These are phyloP conservation scores for Scaeva pyrastri DNA, from an alignment of 2,888 invertebrate species.

Conservation along the genomic window DNA sequence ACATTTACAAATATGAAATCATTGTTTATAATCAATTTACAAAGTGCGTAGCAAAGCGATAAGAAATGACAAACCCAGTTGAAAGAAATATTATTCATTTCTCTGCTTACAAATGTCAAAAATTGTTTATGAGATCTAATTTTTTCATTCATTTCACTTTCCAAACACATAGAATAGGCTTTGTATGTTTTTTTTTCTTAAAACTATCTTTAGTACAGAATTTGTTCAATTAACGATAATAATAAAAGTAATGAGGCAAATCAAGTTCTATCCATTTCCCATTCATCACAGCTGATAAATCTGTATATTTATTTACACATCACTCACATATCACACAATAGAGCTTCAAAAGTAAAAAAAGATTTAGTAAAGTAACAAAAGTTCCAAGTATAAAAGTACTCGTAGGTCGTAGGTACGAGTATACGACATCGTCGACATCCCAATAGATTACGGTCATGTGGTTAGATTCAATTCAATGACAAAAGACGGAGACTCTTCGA, in stretches of 20 bases:
- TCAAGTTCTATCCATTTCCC: constrained; percentile 6
- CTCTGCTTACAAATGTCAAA: background rate
- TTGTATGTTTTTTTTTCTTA: background rate
- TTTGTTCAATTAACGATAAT: constrained; percentile 3
- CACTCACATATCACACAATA: background rate
- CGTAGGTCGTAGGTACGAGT: no score
- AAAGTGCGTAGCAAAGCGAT: no score
- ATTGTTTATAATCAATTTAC: no score
- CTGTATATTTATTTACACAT: constrained; percentile 13
- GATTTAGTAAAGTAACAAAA: constrained; percentile 41
- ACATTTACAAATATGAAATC: no score
- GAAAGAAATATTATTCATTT: no score
- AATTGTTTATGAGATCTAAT: background rate
- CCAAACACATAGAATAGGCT: no score
- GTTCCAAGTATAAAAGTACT: background rate
- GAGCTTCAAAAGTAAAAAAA: background rate
- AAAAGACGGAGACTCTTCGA: constrained; percentile 45
- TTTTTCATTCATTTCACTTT: background rate
- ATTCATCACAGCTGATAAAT: constrained; percentile 8
- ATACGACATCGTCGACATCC: no score
- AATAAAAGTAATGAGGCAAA: constrained; percentile 8
- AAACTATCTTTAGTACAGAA: background rate
- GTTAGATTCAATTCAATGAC: constrained; percentile 53
- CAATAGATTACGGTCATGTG: constrained; percentile 55
- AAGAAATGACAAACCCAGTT: no score